A percentile compares a stretch with the other conserved stretches of the same genome.
Evolutionary conservation across 2,113 vertebrate species (phyloP).

Genomic region (Alligator mississippiensis): DNA sequence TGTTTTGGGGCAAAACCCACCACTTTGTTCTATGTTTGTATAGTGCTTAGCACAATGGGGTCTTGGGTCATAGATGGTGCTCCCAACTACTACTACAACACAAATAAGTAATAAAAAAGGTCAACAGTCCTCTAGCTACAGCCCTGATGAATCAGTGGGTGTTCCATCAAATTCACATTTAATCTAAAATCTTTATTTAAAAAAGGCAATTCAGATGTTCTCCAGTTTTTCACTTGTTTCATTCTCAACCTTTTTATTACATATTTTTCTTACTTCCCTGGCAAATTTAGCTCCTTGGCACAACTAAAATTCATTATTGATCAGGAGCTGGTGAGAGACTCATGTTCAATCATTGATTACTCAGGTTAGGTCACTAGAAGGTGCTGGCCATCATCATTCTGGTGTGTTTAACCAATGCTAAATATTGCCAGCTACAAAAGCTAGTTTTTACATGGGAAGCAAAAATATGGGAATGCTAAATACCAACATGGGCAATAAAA

Average conservation of each 20-base stretch:
- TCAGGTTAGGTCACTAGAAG: background rate
- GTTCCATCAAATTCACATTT: background rate
- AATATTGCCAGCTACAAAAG: background rate
- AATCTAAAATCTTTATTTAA: background rate
- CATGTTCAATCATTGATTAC: background rate
- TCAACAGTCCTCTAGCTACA: background rate
- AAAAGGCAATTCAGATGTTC: background rate
- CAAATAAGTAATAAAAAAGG: background rate
- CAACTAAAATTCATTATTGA: accelerated
- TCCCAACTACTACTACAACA: background rate
- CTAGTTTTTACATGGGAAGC: background rate
- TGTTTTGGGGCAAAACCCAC: background rate
- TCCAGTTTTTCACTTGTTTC: background rate
- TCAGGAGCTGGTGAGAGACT: accelerated
- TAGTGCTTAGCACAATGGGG: background rate
- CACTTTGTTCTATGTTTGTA: background rate
- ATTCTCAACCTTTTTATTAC: background rate
- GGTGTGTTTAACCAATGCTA: accelerated
- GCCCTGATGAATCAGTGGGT: background rate
- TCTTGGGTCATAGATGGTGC: accelerated
- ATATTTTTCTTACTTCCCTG: background rate
- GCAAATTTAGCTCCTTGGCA: background rate
- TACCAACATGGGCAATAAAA: conserved; percentile 1
- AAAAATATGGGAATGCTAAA: accelerated
- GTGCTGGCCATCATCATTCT: background rate